Evolutionary conservation across 2,113 vertebrate genomes (phyloP), one percentile per base, ranked within the genome.

Genomic region (Pedetes capensis): DNA sequence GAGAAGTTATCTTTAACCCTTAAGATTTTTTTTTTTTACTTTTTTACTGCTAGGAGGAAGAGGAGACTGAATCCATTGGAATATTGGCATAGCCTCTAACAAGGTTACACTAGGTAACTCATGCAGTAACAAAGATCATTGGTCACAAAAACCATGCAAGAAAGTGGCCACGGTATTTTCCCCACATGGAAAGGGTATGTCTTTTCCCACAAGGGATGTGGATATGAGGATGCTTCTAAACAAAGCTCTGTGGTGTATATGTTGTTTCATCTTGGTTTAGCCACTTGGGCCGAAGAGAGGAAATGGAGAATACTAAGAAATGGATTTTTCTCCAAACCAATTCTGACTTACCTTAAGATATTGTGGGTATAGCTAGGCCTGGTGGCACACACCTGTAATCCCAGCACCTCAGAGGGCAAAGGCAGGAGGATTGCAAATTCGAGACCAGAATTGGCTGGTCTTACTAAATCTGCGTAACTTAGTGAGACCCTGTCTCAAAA

Each of bases 181-280:
- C 27, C 11, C 20, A 55, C 3, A 39, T 69, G 42, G 7, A 37
- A 69, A 75, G 32, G 14, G 5, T 22, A 25, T 37, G 20, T 3
- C 29, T 3, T n/a, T 80, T 72, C 47, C 23, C 55, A 59, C 29
- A 66, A 61, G 75, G 66, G 12, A 18, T 39, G 9, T 64, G 44
- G 13, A 39, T 9, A 2, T 25, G 12, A 18, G 11, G 6, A 49
- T 59, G 3, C 2, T 82, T 75, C 10, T 71, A 55, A 25, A 81
- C 3, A 76, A 27, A 69, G 12, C 18, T 34, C 29, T 17, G 0
- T 0, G 0, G 10, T 5, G 0, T 39, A 16, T n/a, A 1, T 51
- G 9, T 72, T 92, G 49, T 8, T 82, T 8, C 64, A 8, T 29
- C 2, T 64, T 89, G 49, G 0, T 34, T 88, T 87, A 55, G n/a